Conservation (phyloP, 2,113 vertebrate species). For the Sterrhoptilus dennistouni region DNA sequence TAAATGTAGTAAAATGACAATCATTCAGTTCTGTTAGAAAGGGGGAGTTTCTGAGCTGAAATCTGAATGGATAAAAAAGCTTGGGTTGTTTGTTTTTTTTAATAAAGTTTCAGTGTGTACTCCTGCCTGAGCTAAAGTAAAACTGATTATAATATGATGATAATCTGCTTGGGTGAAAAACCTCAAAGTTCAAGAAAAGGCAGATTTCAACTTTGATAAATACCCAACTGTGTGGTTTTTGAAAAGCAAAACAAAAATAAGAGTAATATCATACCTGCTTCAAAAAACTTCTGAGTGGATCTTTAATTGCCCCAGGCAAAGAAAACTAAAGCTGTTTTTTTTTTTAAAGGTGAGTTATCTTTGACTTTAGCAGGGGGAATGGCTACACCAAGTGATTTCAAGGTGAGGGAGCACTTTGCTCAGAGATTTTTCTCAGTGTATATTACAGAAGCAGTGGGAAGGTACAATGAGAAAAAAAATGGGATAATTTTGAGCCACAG, state of each 20-base stretch:
- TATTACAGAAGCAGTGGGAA: not conserved
- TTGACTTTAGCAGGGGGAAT: not conserved
- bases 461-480: not conserved
- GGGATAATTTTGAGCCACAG: not conserved
- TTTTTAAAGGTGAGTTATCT: not conserved
- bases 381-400: not conserved
- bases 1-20: not conserved
- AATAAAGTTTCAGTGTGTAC: not conserved
- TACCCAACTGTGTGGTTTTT: not conserved
- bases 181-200: not conserved
- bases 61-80: not conserved
- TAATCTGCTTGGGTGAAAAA: not conserved
- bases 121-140: not conserved
- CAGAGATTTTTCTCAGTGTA: rapidly evolving
- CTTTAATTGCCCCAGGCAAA: not conserved
- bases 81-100: no score
- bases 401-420: not conserved
- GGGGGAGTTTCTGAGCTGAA: not conserved
- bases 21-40: not conserved
- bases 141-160: not conserved
- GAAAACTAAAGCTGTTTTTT: not conserved
- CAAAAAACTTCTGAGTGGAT: not conserved
- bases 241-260: not conserved
- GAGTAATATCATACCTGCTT: not conserved
- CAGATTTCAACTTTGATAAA: not conserved